Evolutionary conservation across 64 coral and sea anemone genomes (phyloP).

Genomic region (Acropora tenuis): DNA sequence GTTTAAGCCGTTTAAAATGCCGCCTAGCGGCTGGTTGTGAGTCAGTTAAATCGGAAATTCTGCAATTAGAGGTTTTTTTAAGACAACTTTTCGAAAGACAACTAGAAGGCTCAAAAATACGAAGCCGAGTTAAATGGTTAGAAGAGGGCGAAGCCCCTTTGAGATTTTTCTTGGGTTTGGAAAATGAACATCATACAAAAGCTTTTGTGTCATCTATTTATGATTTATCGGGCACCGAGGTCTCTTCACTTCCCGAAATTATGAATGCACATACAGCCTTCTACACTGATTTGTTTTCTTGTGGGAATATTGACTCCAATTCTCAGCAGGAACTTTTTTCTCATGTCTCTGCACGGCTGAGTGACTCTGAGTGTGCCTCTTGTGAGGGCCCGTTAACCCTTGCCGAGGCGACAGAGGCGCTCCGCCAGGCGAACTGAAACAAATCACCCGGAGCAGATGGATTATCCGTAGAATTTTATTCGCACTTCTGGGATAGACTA

Average conservation of each 20-base stretch:
- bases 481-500: not conserved
- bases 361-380: not conserved
- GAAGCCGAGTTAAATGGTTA: too few relatives aligned
- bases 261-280: not conserved
- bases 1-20: too few relatives aligned
- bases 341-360: not conserved
- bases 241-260: not conserved
- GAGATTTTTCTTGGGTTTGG: too few relatives aligned
- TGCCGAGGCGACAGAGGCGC: not conserved
- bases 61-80: too few relatives aligned
- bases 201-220: too few relatives aligned
- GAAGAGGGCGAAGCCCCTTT: too few relatives aligned
- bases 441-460: constrained; percentile 47
- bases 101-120: too few relatives aligned
- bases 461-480: constrained; percentile 39
- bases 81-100: too few relatives aligned
- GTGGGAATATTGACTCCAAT: not conserved
- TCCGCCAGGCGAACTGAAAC: not conserved
- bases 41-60: too few relatives aligned
- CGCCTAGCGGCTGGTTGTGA: too few relatives aligned
- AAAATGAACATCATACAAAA: too few relatives aligned
- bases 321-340: constrained; percentile 17
- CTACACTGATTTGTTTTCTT: not conserved
- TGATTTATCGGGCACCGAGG: not conserved
- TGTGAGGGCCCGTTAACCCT: not conserved